Percentiles rank a stretch among this genome's conserved stretches.
These are phyloP conservation scores for Cheilosia soror DNA, from an alignment of 2,888 invertebrate species.

Conservation along the genomic window DNA sequence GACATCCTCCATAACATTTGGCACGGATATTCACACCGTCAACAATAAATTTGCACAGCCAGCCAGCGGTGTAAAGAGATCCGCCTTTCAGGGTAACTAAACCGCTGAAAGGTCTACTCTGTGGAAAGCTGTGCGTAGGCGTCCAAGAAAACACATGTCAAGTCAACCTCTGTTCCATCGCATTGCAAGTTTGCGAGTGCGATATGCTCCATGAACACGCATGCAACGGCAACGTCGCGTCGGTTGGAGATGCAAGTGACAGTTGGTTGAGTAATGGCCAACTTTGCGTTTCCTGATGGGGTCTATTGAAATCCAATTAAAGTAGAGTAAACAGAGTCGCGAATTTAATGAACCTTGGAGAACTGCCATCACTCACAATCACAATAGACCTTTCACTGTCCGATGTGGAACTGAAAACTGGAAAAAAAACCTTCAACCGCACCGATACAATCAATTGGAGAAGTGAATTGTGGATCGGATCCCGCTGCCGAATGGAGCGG, in stretches of 20 bases:
- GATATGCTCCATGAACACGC: constrained; percentile 56
- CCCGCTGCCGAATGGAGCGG: constrained; percentile 21
- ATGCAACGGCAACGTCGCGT: constrained; percentile 30
- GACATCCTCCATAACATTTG: constrained; percentile 33
- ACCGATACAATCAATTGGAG: constrained; percentile 54
- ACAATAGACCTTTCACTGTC: constrained; percentile 63
- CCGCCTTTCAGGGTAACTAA: constrained; percentile 54
- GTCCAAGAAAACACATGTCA: constrained; percentile 65
- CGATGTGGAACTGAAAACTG: constrained; percentile 3
- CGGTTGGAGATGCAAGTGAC: constrained; percentile 50
- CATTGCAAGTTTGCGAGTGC: constrained; percentile 37
- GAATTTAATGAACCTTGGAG: constrained; percentile 69
- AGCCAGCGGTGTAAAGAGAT: constrained; percentile 48
- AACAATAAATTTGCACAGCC: constrained; percentile 34
- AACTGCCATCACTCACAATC: constrained; percentile 24
- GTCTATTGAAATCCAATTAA: constrained; percentile 75
- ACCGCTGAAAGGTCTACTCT: constrained; percentile 39
- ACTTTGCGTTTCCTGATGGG: constrained; percentile 64
- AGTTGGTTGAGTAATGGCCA: constrained; percentile 65
- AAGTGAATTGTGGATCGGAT: constrained; percentile 41
- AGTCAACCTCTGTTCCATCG: constrained; percentile 54
- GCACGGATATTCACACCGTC: constrained; percentile 53
- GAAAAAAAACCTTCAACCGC: constrained; percentile 35
- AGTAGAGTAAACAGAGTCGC: constrained; percentile 50
- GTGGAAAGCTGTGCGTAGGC: constrained; percentile 67